Base-by-base conservation (phyloP, 2,113 vertebrate species). In the Willisornis vidua region DNA sequence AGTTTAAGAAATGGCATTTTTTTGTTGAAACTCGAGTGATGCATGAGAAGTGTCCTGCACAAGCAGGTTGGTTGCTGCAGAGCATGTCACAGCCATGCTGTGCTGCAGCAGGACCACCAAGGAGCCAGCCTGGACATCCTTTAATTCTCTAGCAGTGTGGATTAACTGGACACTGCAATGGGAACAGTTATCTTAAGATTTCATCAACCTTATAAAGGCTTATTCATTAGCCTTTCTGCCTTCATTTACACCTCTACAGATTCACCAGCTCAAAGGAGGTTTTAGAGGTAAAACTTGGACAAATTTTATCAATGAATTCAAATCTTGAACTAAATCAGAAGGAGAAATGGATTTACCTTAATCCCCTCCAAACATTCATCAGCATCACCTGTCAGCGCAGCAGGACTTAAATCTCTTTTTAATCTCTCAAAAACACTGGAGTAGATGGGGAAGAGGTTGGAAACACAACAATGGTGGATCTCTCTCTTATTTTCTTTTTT, bases 381-480 rank as follows among this genome's bases (percentile, higher is more conserved):
- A 96, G 74, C 90, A 91, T 93, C 93, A 94, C 94, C 90, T 94
- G 92, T 75, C 90, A 91, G 78, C 57, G 94, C 92, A 83, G 73
- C 63, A 80, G 90, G 93, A 89, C 70, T 92, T 87, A 91, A 94
- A 94, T 91, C 85, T 87, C 94, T 62, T 39, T 71, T 67, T 89
- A 93, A 90, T 93, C 93, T 82, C 85, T 75, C 74, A 37, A 48
- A 78, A 93, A 29, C 55, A 91, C 33, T 31, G 49, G 54, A 76
- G 79, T 39, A 37, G 25, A 68, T 26, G 43, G 48, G 48, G 81
- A 89, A 78, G 85, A 76, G 54, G 48, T 4, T 77, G 71, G 52
- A 61, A 39, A 77, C 41, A 29, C 29, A 46, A 46, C 46, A 43
- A 4, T 6, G 16, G 62, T 80, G 51, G 37, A 37, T 46, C 6